Conservation (phyloP, 2,113 vertebrate genomes). For the Mohoua ochrocephala region DNA sequence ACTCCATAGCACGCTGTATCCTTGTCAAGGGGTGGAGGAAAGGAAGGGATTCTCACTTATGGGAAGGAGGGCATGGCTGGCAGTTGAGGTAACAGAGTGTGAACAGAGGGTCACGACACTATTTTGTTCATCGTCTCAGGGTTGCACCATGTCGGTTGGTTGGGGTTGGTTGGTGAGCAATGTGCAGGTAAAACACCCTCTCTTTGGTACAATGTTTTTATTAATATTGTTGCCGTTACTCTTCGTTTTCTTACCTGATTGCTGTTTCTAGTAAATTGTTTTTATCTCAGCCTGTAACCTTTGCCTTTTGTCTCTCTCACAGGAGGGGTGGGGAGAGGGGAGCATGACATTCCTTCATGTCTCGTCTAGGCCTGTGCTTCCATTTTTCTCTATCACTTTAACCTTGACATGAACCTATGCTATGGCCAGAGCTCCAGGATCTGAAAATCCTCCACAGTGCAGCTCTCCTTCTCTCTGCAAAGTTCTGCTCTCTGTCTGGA, state of each 20-base stretch:
- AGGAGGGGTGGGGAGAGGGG: too few species aligned
- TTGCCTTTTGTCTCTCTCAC: neutral
- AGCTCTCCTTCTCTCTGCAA: neutral
- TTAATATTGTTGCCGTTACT: neutral
- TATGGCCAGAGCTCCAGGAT: neutral
- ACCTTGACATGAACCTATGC: neutral
- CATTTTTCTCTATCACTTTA: neutral
- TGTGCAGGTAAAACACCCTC: neutral
- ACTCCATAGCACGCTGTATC: neutral
- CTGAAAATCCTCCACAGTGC: neutral
- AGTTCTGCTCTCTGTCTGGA: neutral
- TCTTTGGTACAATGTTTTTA: neutral
- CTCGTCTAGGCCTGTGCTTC: neutral
- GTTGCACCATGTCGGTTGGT: fast-evolving
- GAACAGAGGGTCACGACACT: neutral
- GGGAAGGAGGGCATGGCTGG: too few species aligned
- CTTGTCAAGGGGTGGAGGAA: fast-evolving
- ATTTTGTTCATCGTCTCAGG: neutral
- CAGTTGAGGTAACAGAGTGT: neutral
- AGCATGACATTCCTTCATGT: fast-evolving
- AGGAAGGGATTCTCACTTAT: neutral
- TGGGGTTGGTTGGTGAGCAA: neutral
- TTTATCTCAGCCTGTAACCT: neutral
- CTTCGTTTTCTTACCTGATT: neutral
- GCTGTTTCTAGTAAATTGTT: neutral